A percentile compares a stretch with the other conserved stretches of the same genome.
These are phyloP conservation scores for Poliocrania exsul DNA, from an alignment of 2,797 vertebrate genomes.

Conservation along the genomic window DNA sequence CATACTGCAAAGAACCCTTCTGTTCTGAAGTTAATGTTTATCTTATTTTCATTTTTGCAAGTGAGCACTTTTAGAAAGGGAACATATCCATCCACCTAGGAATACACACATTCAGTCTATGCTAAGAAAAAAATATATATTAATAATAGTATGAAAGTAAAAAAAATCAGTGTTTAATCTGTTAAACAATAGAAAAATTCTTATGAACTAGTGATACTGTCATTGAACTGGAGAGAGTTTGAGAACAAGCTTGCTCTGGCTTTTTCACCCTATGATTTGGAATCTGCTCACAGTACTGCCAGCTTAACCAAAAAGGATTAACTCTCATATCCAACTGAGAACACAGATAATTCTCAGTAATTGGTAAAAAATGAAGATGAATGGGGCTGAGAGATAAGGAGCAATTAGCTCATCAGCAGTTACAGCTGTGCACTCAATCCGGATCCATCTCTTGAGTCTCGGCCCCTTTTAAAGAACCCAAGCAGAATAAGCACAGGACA, in stretches of 20 bases:
- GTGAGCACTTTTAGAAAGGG: neutral
- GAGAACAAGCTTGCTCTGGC: conserved; percentile 86
- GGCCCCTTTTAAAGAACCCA: conserved; percentile 90
- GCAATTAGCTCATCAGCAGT: conserved; percentile 99
- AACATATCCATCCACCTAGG: neutral
- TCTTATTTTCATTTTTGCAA: conserved; percentile 15
- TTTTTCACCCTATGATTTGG: conserved; percentile 90
- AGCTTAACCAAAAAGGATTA: conserved; percentile 99
- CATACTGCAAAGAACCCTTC: neutral
- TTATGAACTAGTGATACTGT: conserved; percentile 79
- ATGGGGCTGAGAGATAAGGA: conserved; percentile 99
- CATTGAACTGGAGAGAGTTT: conserved; percentile 86
- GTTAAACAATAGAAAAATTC: conserved; percentile 73
- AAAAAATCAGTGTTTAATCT: conserved; percentile 58
- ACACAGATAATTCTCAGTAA: conserved; percentile 99
- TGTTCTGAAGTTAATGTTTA: neutral
- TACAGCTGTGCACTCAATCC: conserved; percentile 99
- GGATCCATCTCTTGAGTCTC: conserved; percentile 95
- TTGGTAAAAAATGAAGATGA: conserved; percentile 99
- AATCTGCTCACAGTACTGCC: conserved; percentile 99
- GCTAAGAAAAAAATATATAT: neutral
- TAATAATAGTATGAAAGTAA: neutral
- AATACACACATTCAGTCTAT: neutral
- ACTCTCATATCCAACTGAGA: conserved; percentile 99
- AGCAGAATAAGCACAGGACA: conserved; percentile 89